Conservation (phyloP, 2,888 invertebrate species). For the Ophion slaviceki region DNA sequence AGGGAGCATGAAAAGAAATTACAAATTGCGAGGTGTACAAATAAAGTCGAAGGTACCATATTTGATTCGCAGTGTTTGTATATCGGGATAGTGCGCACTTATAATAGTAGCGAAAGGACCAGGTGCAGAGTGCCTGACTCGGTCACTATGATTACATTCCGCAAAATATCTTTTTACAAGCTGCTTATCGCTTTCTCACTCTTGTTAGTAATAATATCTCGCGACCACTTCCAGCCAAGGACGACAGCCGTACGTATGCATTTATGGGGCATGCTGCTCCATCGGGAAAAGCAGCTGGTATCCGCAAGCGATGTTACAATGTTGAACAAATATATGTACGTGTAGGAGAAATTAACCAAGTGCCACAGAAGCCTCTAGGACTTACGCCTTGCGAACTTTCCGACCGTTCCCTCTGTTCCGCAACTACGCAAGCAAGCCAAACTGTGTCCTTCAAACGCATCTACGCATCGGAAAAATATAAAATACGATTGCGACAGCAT, state of each 20-base stretch:
- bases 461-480: not conserved
- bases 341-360: not conserved
- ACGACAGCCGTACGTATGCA: slow-evolving; percentile 19
- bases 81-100: not conserved
- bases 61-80: not conserved
- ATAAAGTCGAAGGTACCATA: not conserved
- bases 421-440: not conserved
- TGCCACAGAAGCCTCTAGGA: not conserved
- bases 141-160: slow-evolving; percentile 52
- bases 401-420: not conserved
- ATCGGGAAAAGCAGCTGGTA: slow-evolving; percentile 46
- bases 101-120: slow-evolving; percentile 26
- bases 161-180: slow-evolving; percentile 50
- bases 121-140: slow-evolving; percentile 32
- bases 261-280: slow-evolving; percentile 23
- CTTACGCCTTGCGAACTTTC: not conserved
- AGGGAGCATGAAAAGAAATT: slow-evolving; percentile 17
- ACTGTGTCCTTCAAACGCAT: not conserved
- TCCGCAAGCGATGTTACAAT: slow-evolving; percentile 13
- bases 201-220: slow-evolving; percentile 31
- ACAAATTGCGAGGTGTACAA: not conserved
- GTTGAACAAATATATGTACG: not conserved
- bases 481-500: not conserved
- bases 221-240: slow-evolving; percentile 48
- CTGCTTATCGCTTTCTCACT: slow-evolving; percentile 43